Base-by-base conservation (phyloP, 2,888 invertebrate species). In the Mimumesa dahlbomi region DNA sequence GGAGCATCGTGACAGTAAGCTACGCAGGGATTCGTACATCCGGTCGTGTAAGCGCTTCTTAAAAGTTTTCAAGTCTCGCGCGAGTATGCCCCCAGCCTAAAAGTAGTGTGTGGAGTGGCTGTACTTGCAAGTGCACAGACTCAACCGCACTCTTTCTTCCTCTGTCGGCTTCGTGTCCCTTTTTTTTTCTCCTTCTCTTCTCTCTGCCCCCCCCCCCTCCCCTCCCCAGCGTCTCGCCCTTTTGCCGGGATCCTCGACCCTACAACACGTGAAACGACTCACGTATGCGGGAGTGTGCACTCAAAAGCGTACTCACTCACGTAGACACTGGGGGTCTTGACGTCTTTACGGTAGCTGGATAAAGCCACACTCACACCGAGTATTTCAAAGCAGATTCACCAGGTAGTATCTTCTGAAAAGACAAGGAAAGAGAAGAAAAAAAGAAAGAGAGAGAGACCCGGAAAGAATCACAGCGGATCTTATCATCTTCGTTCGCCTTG, bases 41-140 rank as follows among this genome's bases (percentile, higher is more conserved):
- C 71, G 75, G 59, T 66, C 69, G 65, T 56, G 69, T 78, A 81
- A 79, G 73, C 81, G 81, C 72, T 78, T 82, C 76, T 83, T 78
- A 79, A 83, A 82, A 82, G 73, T 82, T 83, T 49, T 69, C 40
- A 77, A 82, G 82, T 73, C 67, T 46, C 59, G 59, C 53, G 63
- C 63, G 72, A 68, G 67, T 65, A 46, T 66, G 66, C 65, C 64
- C 73, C 64, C 53, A 54, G 76, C 57, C 59, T 59, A 57, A 59
- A 64, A 69, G 75, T 58, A 56, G 71, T 45, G 11, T 58, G 53
- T 48, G 59, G 58, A 74, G 74, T 73, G 70, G 69, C 38, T 56
- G 56, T 19, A 38, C 48, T n/a, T 29, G 43, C 46, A 40, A 49
- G 56, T 53, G 56, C 40, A 57, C 38, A 49, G 49, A 31, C 54